Conservation (phyloP, 2,797 vertebrate species). For the Geotrypetes seraphini region DNA sequence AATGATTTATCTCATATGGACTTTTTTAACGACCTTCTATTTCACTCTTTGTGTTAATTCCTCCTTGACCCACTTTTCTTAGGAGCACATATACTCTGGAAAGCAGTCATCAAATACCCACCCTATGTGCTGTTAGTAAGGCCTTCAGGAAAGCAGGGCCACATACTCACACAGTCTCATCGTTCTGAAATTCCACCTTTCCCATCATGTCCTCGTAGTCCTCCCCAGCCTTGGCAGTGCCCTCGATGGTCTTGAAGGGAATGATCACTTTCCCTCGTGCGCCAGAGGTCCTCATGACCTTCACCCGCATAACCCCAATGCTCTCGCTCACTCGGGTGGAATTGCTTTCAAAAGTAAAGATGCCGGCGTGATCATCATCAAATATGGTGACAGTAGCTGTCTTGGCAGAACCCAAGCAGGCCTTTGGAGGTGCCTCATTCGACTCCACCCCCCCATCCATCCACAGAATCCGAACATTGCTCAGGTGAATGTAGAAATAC, state of each 20-base stretch:
- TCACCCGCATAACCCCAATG: constrained; percentile 51
- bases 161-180: constrained; percentile 71
- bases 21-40: no score
- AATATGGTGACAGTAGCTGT: constrained; percentile 75
- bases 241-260: constrained; percentile 60
- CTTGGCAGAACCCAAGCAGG: constrained; percentile 57
- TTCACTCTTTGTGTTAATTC: no score
- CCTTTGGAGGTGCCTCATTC: constrained; percentile 33
- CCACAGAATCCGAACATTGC: constrained; percentile 55
- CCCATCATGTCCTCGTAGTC: constrained; percentile 63
- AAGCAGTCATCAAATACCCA: no score
- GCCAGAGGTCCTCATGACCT: constrained; percentile 59
- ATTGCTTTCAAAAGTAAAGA: constrained; percentile 65
- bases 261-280: constrained; percentile 50
- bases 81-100: no score
- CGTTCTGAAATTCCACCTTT: constrained; percentile 73
- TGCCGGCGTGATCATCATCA: constrained; percentile 75
- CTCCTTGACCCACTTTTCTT: no score
- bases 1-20: no score
- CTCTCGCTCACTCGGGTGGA: constrained; percentile 61
- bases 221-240: constrained; percentile 60
- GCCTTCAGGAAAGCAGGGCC: no score
- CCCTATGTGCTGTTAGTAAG: no score
- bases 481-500: constrained; percentile 72
- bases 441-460: constrained; percentile 16